phyloP scores from a whole-genome alignment of 1,140 invertebrate genomes.

The Philotrypesis tridentata region DNA sequence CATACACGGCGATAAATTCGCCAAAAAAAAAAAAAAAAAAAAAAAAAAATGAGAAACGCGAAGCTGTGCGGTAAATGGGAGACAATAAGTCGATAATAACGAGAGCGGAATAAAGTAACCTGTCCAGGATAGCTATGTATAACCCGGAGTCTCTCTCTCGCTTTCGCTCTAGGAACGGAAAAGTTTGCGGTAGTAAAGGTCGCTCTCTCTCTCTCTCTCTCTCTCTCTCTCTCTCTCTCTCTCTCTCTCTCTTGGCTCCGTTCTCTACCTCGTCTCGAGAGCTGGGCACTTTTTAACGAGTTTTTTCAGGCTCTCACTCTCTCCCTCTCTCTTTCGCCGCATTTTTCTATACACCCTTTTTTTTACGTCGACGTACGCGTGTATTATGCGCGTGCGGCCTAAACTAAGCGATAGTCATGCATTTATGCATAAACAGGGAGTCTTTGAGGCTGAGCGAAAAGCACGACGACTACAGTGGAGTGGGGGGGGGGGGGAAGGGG shows the following conservation, averaged over 20 bases:
- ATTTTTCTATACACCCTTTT: not conserved
- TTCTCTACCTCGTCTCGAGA: no score
- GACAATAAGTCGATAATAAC: constrained; percentile 6
- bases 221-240: no score
- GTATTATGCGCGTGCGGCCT: not conserved
- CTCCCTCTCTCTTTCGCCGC: no score
- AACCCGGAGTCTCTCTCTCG: not conserved
- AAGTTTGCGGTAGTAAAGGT: constrained; percentile 4
- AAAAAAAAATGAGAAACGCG: not conserved
- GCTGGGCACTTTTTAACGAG: constrained; percentile 9
- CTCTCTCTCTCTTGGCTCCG: no score
- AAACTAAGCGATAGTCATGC: not conserved
- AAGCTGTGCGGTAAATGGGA: not conserved
- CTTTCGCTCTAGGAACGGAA: not conserved
- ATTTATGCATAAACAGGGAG: not conserved
- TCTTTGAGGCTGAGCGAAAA: no score
- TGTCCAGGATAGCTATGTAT: not conserved
- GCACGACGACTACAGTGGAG: no score
- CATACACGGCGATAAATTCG: not conserved
- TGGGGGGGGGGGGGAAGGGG: no score
- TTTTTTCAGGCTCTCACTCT: no score
- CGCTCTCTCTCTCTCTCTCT: not conserved
- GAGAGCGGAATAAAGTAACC: not conserved
- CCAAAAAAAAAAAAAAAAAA: not conserved
- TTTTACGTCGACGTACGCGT: not conserved